Evolutionary conservation across 2,888 invertebrate species (phyloP).

Genomic region (Cyrtodaria siliqua): DNA sequence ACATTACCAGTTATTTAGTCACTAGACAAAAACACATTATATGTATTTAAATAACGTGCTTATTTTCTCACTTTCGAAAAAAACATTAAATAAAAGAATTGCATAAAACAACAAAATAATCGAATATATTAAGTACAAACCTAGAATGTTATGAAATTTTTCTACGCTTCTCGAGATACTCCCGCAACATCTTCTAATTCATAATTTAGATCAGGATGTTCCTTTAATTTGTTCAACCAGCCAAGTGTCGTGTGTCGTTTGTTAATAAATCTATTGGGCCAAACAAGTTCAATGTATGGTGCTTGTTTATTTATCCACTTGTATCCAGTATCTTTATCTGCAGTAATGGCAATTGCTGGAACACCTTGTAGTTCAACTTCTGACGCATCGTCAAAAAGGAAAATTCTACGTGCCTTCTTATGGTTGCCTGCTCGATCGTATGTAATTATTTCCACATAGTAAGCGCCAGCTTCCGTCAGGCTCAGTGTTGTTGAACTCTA

Average conservation of each 20-base stretch:
- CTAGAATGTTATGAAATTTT: slow-evolving; percentile 40
- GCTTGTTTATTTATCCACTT: slow-evolving; percentile 50
- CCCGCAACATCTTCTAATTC: slow-evolving; percentile 46
- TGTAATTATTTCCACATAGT: slow-evolving; percentile 38
- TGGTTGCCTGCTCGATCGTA: slow-evolving; percentile 60
- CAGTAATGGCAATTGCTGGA: slow-evolving; percentile 13
- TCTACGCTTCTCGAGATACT: slow-evolving; percentile 26
- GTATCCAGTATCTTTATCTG: slow-evolving; percentile 24
- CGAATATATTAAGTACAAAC: too few species aligned
- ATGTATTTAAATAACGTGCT: too few species aligned
- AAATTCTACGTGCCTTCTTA: slow-evolving; percentile 46
- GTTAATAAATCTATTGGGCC: slow-evolving; percentile 57
- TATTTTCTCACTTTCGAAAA: too few species aligned
- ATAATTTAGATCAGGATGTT: slow-evolving; percentile 1
- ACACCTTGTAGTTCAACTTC: slow-evolving; percentile 23
- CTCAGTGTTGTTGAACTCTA: not conserved
- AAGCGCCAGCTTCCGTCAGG: slow-evolving; percentile 33
- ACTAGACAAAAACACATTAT: too few species aligned
- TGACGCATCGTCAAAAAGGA: slow-evolving; percentile 59
- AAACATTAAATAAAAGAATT: too few species aligned
- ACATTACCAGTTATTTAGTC: too few species aligned
- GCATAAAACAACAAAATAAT: too few species aligned
- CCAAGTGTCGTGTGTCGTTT: slow-evolving; percentile 26
- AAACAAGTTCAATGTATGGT: slow-evolving; percentile 28
- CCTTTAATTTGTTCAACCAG: slow-evolving; percentile 52